Evolutionary conservation across 2,888 invertebrate species (phyloP).

Genomic region (Patella caerulea): DNA sequence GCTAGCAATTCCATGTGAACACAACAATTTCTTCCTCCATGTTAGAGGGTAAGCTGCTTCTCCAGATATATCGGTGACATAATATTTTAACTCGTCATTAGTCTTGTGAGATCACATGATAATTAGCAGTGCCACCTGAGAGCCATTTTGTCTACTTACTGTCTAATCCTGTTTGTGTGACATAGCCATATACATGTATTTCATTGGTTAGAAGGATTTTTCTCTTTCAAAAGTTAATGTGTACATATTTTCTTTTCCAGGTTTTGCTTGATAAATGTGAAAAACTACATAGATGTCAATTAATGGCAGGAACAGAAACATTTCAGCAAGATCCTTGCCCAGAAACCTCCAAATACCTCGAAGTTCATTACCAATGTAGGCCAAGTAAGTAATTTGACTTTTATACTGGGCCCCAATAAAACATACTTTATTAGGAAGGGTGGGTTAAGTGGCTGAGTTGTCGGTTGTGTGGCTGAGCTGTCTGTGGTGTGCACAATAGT

Average conservation of each 20-base stretch:
- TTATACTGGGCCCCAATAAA: not conserved
- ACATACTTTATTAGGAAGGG: not conserved
- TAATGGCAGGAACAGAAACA: slow-evolving; percentile 89
- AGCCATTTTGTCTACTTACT: too few species aligned
- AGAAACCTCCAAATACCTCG: slow-evolving; percentile 90
- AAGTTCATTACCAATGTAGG: slow-evolving; percentile 96
- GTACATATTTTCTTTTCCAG: slow-evolving; percentile 76
- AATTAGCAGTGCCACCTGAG: too few species aligned
- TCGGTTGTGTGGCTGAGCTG: not conserved
- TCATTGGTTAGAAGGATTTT: too few species aligned
- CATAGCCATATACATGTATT: too few species aligned
- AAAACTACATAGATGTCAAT: slow-evolving; percentile 91
- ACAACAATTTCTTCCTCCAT: too few species aligned
- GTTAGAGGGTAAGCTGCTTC: too few species aligned
- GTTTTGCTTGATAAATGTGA: slow-evolving; percentile 94
- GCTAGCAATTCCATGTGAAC: too few species aligned
- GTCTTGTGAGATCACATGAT: too few species aligned
- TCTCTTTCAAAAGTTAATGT: too few species aligned
- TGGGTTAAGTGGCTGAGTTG: not conserved
- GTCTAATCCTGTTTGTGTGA: too few species aligned
- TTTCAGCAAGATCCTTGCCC: slow-evolving; percentile 95
- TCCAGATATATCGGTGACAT: too few species aligned
- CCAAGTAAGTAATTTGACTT: slow-evolving; percentile 81
- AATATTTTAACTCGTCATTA: too few species aligned
- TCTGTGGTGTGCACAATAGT: not conserved